phyloP scores from a whole-genome alignment of 2,797 vertebrate species.

The Huso huso region DNA sequence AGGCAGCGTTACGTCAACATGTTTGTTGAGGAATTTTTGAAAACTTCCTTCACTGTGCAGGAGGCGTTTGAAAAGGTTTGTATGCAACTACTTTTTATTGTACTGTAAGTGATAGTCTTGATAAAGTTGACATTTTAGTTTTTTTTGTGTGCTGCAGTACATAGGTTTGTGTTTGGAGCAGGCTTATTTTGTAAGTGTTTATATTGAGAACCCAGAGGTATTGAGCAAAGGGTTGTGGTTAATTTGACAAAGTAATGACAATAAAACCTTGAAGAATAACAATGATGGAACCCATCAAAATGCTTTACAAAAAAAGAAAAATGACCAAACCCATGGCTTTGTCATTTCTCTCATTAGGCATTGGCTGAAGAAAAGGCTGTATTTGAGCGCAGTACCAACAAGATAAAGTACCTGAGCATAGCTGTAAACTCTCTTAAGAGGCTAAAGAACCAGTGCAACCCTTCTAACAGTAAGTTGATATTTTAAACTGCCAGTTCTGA shows the following conservation, averaged over 20 bases:
- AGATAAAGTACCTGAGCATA: slow-evolving; percentile 69
- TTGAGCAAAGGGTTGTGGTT: no score
- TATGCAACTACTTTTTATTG: not conserved
- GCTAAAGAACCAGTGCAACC: slow-evolving; percentile 55
- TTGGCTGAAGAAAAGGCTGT: slow-evolving; percentile 62
- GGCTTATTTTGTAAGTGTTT: no score
- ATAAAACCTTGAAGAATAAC: no score
- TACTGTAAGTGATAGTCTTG: no score
- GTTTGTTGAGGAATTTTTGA: slow-evolving; percentile 68
- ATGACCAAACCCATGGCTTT: not conserved
- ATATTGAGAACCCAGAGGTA: no score
- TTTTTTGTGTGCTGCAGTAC: no score
- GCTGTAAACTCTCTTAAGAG: slow-evolving; percentile 71
- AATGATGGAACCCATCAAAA: not conserved
- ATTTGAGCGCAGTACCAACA: slow-evolving; percentile 67
- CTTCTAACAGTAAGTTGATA: slow-evolving; percentile 24
- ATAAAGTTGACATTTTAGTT: no score
- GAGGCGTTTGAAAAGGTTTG: slow-evolving; percentile 74
- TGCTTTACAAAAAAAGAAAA: not conserved
- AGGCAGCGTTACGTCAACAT: slow-evolving; percentile 62
- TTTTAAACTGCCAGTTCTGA: no score
- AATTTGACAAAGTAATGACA: no score
- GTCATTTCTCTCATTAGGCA: slow-evolving; percentile 46
- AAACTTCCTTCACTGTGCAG: slow-evolving; percentile 51
- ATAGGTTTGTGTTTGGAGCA: no score